phyloP scores from a whole-genome alignment of 2,113 vertebrate genomes.

The Todiramphus saurophagus region DNA sequence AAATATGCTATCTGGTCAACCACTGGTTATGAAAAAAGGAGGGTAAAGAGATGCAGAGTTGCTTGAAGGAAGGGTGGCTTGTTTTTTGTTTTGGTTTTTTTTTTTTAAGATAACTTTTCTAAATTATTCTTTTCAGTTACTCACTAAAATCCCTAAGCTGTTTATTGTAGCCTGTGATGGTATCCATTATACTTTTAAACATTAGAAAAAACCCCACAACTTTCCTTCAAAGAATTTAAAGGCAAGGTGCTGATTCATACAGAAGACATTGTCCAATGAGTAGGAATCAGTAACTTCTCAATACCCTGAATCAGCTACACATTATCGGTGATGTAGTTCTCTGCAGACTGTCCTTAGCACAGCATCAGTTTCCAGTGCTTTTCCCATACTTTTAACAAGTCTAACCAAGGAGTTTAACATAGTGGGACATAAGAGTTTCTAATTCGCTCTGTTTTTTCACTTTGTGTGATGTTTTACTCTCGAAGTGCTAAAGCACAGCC shows the following conservation, averaged over 20 bases:
- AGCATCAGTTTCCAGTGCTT: background rate
- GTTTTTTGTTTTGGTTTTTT: too few relatives aligned
- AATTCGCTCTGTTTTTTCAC: background rate
- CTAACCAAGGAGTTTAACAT: background rate
- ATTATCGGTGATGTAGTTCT: background rate
- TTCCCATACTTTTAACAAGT: background rate
- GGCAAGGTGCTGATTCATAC: background rate
- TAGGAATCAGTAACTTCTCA: background rate
- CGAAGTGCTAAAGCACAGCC: background rate
- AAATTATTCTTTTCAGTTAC: background rate
- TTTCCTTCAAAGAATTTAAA: background rate
- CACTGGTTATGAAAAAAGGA: too few relatives aligned
- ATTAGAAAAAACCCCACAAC: rapidly evolving
- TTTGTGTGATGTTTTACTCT: background rate
- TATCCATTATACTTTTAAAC: background rate
- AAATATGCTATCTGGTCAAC: too few relatives aligned
- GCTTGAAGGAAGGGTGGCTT: too few relatives aligned
- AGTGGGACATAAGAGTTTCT: background rate
- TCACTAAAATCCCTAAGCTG: background rate
- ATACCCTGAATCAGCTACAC: background rate
- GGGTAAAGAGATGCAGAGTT: too few relatives aligned
- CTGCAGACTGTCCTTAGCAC: background rate
- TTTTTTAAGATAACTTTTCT: background rate
- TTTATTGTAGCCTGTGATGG: background rate
- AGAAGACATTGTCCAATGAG: rapidly evolving